Percentiles rank a stretch among this genome's conserved stretches.
These are phyloP conservation scores for Bombus superbus DNA, from an alignment of 1,140 invertebrate species.

Conservation along the genomic window DNA sequence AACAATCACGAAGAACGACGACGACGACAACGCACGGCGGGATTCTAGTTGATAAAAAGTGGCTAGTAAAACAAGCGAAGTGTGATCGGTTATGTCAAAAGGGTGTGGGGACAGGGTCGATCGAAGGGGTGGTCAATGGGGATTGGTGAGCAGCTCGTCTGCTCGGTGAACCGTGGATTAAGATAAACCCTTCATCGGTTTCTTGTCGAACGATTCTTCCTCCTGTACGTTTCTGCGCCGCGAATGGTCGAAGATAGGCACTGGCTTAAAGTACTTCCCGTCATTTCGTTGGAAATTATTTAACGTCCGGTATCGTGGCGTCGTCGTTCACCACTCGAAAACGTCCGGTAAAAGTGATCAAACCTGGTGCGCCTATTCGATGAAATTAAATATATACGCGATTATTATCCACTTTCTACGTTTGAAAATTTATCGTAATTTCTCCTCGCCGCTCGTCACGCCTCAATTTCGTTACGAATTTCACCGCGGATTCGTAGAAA, in stretches of 20 bases:
- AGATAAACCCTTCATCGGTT: conserved; percentile 83
- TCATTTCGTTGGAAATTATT: conserved; percentile 62
- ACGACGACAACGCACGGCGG: neutral
- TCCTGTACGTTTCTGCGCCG: conserved; percentile 64
- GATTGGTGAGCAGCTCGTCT: conserved; percentile 76
- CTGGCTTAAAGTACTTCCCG: conserved; percentile 61
- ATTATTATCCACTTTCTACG: conserved; percentile 35
- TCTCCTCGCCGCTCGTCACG: neutral
- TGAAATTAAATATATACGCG: neutral
- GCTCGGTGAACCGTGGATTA: conserved; percentile 81
- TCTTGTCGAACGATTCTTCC: conserved; percentile 78
- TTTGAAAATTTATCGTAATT: neutral
- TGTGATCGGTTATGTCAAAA: conserved; percentile 79
- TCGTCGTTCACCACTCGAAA: neutral
- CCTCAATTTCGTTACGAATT: neutral
- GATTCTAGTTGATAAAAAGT: conserved; percentile 58
- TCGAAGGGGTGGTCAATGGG: conserved; percentile 61
- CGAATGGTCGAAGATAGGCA: conserved; percentile 53
- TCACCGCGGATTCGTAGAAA: too few relatives aligned
- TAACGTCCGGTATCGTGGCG: conserved; percentile 36
- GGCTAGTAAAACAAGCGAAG: conserved; percentile 75
- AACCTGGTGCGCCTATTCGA: too few relatives aligned
- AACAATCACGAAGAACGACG: neutral
- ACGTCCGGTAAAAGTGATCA: neutral
- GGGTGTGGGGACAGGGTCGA: conserved; percentile 57